Conservation (phyloP, 2,797 vertebrate genomes). For the Nyctalus aviator region DNA sequence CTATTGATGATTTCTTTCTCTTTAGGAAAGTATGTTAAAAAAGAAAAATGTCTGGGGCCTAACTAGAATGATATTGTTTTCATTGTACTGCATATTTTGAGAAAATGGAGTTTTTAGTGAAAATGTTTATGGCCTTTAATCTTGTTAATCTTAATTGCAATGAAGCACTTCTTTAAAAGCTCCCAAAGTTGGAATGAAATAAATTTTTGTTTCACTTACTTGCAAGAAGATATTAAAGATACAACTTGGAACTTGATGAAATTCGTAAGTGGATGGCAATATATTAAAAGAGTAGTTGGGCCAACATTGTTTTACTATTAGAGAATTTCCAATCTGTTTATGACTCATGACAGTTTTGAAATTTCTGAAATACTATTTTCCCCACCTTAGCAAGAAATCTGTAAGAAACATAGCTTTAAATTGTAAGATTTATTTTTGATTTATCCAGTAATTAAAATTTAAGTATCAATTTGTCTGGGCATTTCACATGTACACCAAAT, state of each 20-base stretch:
- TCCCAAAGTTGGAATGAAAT: slow-evolving; percentile 32
- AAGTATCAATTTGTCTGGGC: background rate
- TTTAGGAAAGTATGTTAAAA: slow-evolving; percentile 51
- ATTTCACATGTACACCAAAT: background rate
- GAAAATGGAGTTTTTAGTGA: background rate
- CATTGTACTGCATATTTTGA: background rate
- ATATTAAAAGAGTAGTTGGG: background rate
- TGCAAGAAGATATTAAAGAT: slow-evolving; percentile 37
- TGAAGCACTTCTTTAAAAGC: background rate
- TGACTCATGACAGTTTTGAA: background rate
- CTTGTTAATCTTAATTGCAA: background rate
- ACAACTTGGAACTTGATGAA: background rate
- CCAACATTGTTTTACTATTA: background rate
- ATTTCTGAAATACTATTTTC: slow-evolving; percentile 58
- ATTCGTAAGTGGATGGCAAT: background rate
- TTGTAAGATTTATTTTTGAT: background rate
- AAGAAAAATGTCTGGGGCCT: slow-evolving; percentile 13
- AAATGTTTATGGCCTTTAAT: background rate
- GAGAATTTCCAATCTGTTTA: background rate
- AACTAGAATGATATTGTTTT: background rate
- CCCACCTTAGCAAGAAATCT: background rate
- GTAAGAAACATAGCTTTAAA: slow-evolving; percentile 35
- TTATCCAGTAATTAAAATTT: slow-evolving; percentile 43
- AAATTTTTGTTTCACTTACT: background rate
- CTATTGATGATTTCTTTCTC: slow-evolving; percentile 41